Base-by-base conservation (phyloP, 2,888 invertebrate species). In the Macaria liturata region DNA sequence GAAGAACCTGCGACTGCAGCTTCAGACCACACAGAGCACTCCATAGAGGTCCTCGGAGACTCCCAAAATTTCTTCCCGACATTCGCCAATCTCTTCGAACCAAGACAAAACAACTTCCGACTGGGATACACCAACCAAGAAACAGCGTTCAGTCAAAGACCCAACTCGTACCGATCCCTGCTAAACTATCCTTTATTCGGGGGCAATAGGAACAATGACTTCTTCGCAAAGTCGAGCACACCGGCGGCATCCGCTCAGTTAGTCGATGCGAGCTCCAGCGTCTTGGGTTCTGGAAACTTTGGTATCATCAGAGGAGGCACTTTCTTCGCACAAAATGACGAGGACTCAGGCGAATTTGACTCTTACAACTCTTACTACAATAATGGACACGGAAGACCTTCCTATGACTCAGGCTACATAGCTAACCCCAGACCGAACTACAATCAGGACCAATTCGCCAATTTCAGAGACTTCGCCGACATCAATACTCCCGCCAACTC, bases 401-500 rank as follows among this genome's bases (percentile, higher is more conserved):
- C 94, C 0, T 88, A 85, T 52, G 94, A 94, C 65, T 88, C 93
- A 34, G 89, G 91, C 32, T 93, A 94, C 66, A 93, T 94, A 40
- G 93, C 94, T 0, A 96, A 96, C 73, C 95, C 96, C 0, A 93
- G 95, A 74, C 95, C 95, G 4, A 95, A 95, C 51, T 95, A 95
- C 68, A 94, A 95, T 32, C 94, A 95, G 58, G 97, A 97, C 73
- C 97, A 97, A 75, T 97, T 97, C 75, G 96, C 97, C 4, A 97
- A 97, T 78, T 97, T 97, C 88, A 93, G 96, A 72, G 97, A 97
- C 79, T 97, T 97, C 75, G 97, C 97, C 0, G 97, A 97, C 72
- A 97, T 97, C 54, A 97, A 97, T 63, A 94, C 96, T 3, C 96
- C 97, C 0, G 94, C 96, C 0, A 96, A 96, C 75, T 86, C 91